phyloP scores from a whole-genome alignment of 2,888 invertebrate genomes.

The Petrophora chlorosata region DNA sequence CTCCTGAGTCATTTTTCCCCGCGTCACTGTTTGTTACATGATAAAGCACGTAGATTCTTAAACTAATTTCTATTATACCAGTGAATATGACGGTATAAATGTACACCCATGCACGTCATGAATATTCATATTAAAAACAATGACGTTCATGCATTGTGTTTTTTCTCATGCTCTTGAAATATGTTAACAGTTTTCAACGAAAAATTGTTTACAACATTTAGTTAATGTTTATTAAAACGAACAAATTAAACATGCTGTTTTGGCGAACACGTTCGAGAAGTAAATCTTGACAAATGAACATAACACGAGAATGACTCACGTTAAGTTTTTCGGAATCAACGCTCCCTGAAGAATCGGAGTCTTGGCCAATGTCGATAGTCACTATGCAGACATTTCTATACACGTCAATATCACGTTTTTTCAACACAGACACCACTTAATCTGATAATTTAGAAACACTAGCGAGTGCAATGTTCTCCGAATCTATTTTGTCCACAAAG shows the following conservation, averaged over 20 bases:
- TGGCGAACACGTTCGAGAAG: conserved; percentile 8
- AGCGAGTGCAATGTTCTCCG: conserved; percentile 48
- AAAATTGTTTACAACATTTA: conserved; percentile 11
- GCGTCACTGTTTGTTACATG: conserved; percentile 43
- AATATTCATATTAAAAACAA: not conserved
- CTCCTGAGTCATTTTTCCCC: conserved; percentile 41
- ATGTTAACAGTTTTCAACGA: conserved; percentile 1
- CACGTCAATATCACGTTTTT: conserved; percentile 19
- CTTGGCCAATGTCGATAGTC: conserved; percentile 14
- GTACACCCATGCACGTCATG: not conserved
- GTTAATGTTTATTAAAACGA: conserved; percentile 12
- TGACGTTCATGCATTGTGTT: conserved; percentile 1
- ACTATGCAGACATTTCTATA: conserved; percentile 12
- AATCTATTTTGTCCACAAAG: conserved; percentile 59
- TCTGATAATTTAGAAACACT: conserved; percentile 24
- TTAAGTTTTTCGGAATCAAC: conserved; percentile 11
- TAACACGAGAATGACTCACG: conserved; percentile 13
- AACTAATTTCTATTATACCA: not conserved
- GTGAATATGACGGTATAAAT: not conserved
- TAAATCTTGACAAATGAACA: conserved; percentile 25
- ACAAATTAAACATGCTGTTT: not conserved
- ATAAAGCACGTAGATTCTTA: not conserved
- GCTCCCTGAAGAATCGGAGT: conserved; percentile 7
- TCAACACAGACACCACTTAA: conserved; percentile 12
- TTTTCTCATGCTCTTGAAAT: conserved; percentile 16